Conservation (phyloP, 1,140 invertebrate species). For the Pseudomyrmex sp. region DNA sequence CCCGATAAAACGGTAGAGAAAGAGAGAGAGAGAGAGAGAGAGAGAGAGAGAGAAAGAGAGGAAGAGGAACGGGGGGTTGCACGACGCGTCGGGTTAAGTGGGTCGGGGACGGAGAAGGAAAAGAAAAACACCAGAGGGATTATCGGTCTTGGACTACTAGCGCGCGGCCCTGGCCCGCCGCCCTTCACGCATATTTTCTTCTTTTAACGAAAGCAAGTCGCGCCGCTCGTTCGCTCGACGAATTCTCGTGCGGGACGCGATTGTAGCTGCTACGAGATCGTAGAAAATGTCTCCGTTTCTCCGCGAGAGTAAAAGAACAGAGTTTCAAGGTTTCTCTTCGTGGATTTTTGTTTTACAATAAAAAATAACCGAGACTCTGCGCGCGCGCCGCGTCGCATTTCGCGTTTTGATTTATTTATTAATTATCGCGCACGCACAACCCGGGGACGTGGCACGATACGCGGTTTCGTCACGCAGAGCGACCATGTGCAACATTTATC, state of each 20-base stretch:
- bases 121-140: constrained; percentile 77
- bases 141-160: constrained; percentile 73
- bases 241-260: constrained; percentile 19
- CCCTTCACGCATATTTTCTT: constrained; percentile 36
- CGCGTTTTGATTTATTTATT: neutral
- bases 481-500: constrained; percentile 43
- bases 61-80: constrained; percentile 44
- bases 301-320: neutral
- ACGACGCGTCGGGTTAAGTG: constrained; percentile 71
- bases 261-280: no score
- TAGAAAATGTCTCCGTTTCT: neutral
- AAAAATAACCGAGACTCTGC: neutral
- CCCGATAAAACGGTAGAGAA: constrained; percentile 78
- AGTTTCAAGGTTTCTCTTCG: no score
- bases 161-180: constrained; percentile 10
- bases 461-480: constrained; percentile 8
- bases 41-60: constrained; percentile 49
- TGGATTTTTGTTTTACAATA: no score
- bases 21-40: constrained; percentile 27
- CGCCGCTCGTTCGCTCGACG: constrained; percentile 17
- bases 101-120: constrained; percentile 65
- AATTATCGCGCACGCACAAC: constrained; percentile 15
- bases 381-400: neutral
- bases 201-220: constrained; percentile 44
- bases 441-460: neutral